A percentile compares a stretch with the other conserved stretches of the same genome.
Conservation (phyloP, 37 sponge, comb jelly and placozoan species). For the Halisarca cf. caerulea region DNA sequence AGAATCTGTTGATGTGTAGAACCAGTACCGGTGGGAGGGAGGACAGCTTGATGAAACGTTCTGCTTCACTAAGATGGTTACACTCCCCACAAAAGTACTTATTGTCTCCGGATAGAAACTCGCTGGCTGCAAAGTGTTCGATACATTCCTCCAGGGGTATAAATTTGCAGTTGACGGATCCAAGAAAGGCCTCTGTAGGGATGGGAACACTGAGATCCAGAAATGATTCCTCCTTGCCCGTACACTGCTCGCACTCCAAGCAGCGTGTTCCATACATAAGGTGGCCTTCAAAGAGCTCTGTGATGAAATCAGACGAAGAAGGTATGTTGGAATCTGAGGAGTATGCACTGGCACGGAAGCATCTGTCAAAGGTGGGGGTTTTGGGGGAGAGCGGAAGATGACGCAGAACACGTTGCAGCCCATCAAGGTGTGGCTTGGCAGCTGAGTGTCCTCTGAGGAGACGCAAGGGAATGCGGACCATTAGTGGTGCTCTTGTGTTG, state of each 20-base stretch:
- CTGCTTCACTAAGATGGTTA: constrained; percentile 61
- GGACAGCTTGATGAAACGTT: constrained; percentile 45
- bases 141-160: constrained; percentile 23
- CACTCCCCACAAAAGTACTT: constrained; percentile 74
- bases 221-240: constrained; percentile 58
- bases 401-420: not conserved
- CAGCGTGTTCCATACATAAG: constrained; percentile 58
- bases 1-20: constrained; percentile 72
- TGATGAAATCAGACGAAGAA: constrained; percentile 8
- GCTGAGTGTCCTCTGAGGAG: constrained; percentile 1
- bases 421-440: not conserved
- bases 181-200: not conserved
- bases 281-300: constrained; percentile 54
- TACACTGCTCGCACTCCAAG: constrained; percentile 64
- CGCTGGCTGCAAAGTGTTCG: constrained; percentile 49
- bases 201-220: constrained; percentile 75
- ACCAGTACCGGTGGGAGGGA: constrained; percentile 57
- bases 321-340: not conserved
- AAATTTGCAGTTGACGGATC: constrained; percentile 1
- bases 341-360: not conserved
- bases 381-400: constrained; percentile 16
- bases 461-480: constrained; percentile 4
- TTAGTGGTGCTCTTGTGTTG: not conserved
- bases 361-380: constrained; percentile 21
- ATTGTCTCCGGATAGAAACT: constrained; percentile 48